Evolutionary conservation across 2,888 invertebrate genomes (phyloP), one percentile per base, ranked within the genome.

Genomic region (Agonopterix subpropinquella): DNA sequence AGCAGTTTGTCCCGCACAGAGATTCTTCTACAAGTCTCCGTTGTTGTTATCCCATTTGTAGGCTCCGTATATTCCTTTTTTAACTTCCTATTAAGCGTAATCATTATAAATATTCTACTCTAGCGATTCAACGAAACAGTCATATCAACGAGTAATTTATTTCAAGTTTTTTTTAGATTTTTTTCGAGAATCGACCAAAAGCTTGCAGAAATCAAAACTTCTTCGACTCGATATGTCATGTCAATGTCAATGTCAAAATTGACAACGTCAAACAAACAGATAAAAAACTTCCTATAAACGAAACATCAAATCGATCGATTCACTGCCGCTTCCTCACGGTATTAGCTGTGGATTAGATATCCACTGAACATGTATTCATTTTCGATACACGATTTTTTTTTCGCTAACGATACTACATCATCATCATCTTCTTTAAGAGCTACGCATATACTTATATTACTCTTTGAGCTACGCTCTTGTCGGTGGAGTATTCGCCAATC

Each of bases 1-100:
- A 96, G 80, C 47, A 96, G 86, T 79, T 93, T 94, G 70, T 96
- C 96, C 65, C 96, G 89, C 52, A 95, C 89, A 36, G 95, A 95
- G 59, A 93, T 92, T 70, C 95, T 87, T 77, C 90, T 89, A 61
- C 69, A 65, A 50, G 77, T 59, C 53, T 85, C 87, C 15, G 8
- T 42, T 43, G 73, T 70, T 43, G 73, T 70, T 54, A 89, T 68
- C 28, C 85, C 83, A 65, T 83, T 85, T 42, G 67, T 67, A 41
- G 73, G 65, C 58, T 83, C 85, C 56, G 88, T 84, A 62, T 85
- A 80, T 56, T 92, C 92, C 64, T 91, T 92, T 77, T 92, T 93
- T 61, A 93, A 80, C 72, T 92, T 92, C 73, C 92, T 92, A 71
- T 92, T 92, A 64, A 94, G 84, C 44, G 93, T 94, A 72, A 94